Conservation (phyloP, 2,113 vertebrate species). For the Percina caprodes region DNA sequence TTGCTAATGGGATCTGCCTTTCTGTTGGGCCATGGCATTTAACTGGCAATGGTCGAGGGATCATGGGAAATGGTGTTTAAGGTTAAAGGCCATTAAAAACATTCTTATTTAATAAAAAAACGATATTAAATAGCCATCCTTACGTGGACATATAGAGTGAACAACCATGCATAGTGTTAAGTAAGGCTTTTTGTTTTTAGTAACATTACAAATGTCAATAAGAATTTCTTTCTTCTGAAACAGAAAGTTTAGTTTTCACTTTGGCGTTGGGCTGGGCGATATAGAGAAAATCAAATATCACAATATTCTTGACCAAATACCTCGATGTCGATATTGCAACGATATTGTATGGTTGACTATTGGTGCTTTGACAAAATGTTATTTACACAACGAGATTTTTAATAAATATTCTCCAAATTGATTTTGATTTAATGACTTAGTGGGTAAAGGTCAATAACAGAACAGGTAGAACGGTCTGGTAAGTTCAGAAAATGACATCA, state of each 20-base stretch:
- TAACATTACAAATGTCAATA: background rate
- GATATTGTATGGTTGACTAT: too few relatives aligned
- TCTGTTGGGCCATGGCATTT: background rate
- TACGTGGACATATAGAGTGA: background rate
- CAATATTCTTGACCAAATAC: too few relatives aligned
- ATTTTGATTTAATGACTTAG: too few relatives aligned
- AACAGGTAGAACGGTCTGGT: too few relatives aligned
- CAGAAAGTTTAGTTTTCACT: background rate
- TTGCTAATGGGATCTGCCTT: background rate
- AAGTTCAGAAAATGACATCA: too few relatives aligned
- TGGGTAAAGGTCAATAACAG: too few relatives aligned
- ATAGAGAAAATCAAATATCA: too few relatives aligned
- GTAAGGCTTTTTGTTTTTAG: background rate
- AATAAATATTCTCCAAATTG: too few relatives aligned
- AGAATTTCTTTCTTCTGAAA: constrained; percentile 6
- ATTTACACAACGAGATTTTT: too few relatives aligned
- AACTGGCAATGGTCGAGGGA: background rate
- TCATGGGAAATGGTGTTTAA: background rate
- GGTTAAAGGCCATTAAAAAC: background rate
- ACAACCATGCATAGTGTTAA: background rate
- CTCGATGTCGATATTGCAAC: too few relatives aligned
- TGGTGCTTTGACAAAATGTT: too few relatives aligned
- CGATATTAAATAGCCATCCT: background rate
- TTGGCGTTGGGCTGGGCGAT: background rate
- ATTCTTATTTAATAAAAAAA: background rate